Conservation (phyloP, 2,888 invertebrate genomes). For the Sinhomidia bicolor region DNA sequence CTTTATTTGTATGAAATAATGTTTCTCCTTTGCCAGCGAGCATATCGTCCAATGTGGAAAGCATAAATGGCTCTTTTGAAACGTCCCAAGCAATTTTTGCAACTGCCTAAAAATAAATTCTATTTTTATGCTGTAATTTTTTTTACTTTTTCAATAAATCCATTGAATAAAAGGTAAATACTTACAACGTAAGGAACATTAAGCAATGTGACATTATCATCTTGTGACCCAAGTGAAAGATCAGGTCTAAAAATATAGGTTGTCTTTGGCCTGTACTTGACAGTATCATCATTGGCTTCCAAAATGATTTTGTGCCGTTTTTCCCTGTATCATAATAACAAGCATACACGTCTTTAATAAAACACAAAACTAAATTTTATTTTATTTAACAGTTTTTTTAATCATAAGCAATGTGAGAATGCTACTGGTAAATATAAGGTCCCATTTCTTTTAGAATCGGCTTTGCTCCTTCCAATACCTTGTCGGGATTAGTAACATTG, state of each 20-base stretch:
- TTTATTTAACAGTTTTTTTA: not conserved
- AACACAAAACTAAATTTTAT: not conserved
- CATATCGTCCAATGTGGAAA: slow-evolving; percentile 77
- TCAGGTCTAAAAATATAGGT: slow-evolving; percentile 76
- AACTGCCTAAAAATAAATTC: slow-evolving; percentile 69
- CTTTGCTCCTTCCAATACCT: slow-evolving; percentile 74
- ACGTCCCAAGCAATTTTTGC: slow-evolving; percentile 78
- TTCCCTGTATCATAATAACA: slow-evolving; percentile 71
- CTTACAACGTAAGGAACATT: slow-evolving; percentile 79
- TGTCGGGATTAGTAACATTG: slow-evolving; percentile 77
- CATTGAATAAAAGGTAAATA: too few species aligned
- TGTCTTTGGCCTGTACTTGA: slow-evolving; percentile 77
- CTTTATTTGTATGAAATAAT: slow-evolving; percentile 78
- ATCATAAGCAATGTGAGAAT: not conserved
- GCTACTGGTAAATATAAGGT: slow-evolving; percentile 77
- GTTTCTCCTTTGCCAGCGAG: slow-evolving; percentile 76
- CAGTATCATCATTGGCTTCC: slow-evolving; percentile 71
- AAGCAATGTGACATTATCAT: slow-evolving; percentile 76
- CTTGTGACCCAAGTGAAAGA: slow-evolving; percentile 74
- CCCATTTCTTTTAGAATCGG: slow-evolving; percentile 77
- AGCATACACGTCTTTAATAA: not conserved
- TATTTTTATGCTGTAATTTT: not conserved
- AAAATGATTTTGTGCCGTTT: slow-evolving; percentile 78
- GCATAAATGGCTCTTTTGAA: slow-evolving; percentile 76
- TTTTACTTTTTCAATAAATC: too few species aligned